Evolutionary conservation across 2,113 vertebrate genomes (phyloP), one percentile per base, ranked within the genome.

Genomic region (Scomber japonicus): DNA sequence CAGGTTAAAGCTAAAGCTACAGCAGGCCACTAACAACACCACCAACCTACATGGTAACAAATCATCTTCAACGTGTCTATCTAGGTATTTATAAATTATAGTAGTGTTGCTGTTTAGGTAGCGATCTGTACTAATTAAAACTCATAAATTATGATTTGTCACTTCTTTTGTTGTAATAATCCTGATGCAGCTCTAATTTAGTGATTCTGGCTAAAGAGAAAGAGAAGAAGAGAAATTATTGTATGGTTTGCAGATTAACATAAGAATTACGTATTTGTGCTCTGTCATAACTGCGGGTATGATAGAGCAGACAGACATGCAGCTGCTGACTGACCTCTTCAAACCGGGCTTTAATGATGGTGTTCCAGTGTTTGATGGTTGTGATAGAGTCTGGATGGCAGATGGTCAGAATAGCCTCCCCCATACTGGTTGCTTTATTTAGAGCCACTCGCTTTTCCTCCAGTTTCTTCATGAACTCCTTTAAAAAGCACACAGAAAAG

Each of bases 281-380:
- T 61, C 11, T 15, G 53, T 87, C 24, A 56, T 74, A 74, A 21
- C 46, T 55, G 19, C 31, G 51, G 53, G 27, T 65, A 61, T 80
- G 65, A 71, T 15, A 53, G 24, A 70, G 50, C 35, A 62, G 64
- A 76, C 19, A 65, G 2, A 59, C 72, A 77, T 31, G 69, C 55
- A 69, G 67, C 80, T 75, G 68, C 68, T 68, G 35, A 94, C 96
- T 91, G 91, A 99, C 98, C 98, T 99, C 98, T 91, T 99, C 98
- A 78, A 99, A 98, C 63, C 98, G 96, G 61, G 98, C 98, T 95
- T 96, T 97, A 94, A 99, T 99, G 90, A 99, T 99, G 54, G 98
- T 99, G 90, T 98, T 98, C 98, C 98, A 99, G 95, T 99, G 97
- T 86, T 99, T 99, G 89, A 99, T 96, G 92, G 98, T 98, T 81